Conservation (phyloP, 2,797 vertebrate genomes). For the Coregonus ussuriensis region DNA sequence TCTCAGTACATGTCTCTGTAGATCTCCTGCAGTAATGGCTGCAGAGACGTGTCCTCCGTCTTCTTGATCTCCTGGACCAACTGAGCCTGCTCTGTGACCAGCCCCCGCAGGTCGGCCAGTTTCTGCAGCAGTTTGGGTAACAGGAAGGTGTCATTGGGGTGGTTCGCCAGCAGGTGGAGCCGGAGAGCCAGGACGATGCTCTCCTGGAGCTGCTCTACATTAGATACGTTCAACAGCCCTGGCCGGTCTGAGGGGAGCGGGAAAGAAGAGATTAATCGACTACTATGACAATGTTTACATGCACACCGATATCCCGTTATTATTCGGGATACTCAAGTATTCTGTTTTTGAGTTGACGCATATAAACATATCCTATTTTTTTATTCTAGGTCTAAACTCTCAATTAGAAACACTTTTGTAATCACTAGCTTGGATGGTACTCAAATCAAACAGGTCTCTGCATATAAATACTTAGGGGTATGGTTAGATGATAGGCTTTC, state of each 20-base stretch:
- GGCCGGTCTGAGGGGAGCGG: too few species aligned
- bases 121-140: conserved; percentile 96
- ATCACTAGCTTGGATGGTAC: too few species aligned
- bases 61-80: conserved; percentile 92
- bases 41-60: conserved; percentile 87
- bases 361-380: too few species aligned
- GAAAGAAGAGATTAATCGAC: background rate
- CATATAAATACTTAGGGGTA: too few species aligned
- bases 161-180: conserved; percentile 89
- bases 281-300: too few species aligned
- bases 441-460: too few species aligned
- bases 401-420: too few species aligned
- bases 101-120: conserved; percentile 91
- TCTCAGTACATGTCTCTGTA: conserved; percentile 96
- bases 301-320: too few species aligned
- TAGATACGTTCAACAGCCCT: conserved; percentile 80
- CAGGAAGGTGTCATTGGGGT: conserved; percentile 86
- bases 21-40: conserved; percentile 93
- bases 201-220: conserved; percentile 91
- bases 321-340: too few species aligned
- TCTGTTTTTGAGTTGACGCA: too few species aligned
- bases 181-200: conserved; percentile 87
- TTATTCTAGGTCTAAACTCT: too few species aligned
- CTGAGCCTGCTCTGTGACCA: conserved; percentile 92
- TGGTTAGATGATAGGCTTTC: too few species aligned